Conservation (phyloP, 2,888 invertebrate genomes). For the Antheraea assamensis region DNA sequence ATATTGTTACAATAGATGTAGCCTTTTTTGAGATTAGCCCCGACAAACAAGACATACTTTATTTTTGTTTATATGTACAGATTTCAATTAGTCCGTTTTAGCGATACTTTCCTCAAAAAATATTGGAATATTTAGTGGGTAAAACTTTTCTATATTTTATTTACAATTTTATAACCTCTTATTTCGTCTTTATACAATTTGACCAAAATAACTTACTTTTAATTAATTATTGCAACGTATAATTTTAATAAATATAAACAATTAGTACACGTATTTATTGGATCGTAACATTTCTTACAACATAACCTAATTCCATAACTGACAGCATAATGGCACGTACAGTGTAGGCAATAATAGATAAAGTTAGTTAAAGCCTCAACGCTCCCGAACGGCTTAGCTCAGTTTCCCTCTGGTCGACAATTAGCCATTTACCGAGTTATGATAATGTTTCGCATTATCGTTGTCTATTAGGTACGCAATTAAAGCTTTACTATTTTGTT, state of each 20-base stretch:
- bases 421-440: constrained; percentile 46
- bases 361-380: constrained; percentile 35
- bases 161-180: no score
- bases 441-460: constrained; percentile 42
- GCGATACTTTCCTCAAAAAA: no score
- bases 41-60: no score
- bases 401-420: constrained; percentile 35
- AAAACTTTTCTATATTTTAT: no score
- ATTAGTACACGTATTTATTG: background rate
- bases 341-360: constrained; percentile 39
- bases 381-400: constrained; percentile 3
- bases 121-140: no score
- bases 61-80: no score
- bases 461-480: constrained; percentile 2
- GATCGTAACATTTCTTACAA: background rate
- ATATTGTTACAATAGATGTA: no score
- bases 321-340: constrained; percentile 23
- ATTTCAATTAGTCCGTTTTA: no score
- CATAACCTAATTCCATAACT: background rate
- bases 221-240: background rate
- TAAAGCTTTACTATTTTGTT: background rate
- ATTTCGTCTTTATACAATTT: no score
- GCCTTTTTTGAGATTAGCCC: no score
- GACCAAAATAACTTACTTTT: background rate
- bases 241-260: background rate